phyloP scores from a whole-genome alignment of 2,888 invertebrate genomes.

The Hydropsyche betteni region DNA sequence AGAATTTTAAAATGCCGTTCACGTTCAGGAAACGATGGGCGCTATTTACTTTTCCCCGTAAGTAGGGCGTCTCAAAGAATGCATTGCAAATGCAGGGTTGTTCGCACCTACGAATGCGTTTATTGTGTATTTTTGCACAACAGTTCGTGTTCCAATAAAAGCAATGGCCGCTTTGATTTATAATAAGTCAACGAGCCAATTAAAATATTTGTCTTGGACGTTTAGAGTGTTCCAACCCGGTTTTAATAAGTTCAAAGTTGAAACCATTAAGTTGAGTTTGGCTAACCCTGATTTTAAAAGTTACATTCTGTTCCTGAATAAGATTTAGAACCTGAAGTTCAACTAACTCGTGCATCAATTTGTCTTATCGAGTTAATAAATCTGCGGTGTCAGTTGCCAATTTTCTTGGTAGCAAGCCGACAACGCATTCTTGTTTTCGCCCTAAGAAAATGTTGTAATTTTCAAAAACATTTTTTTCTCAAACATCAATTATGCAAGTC shows the following conservation, averaged over 20 bases:
- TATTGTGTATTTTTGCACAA: too few species aligned
- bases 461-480: not conserved
- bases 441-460: slow-evolving; percentile 7
- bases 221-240: too few species aligned
- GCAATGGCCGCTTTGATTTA: too few species aligned
- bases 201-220: too few species aligned
- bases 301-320: slow-evolving; percentile 19
- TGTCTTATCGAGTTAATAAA: slow-evolving; percentile 49
- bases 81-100: slow-evolving; percentile 15
- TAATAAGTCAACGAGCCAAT: too few species aligned
- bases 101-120: not conserved
- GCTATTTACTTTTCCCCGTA: slow-evolving; percentile 26
- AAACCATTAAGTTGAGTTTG: too few species aligned
- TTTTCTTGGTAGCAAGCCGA: slow-evolving; percentile 41
- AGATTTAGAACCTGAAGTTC: slow-evolving; percentile 39
- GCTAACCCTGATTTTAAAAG: slow-evolving; percentile 18
- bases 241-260: too few species aligned
- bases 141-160: too few species aligned
- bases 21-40: slow-evolving; percentile 21
- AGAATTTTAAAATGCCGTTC: slow-evolving; percentile 26
- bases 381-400: slow-evolving; percentile 50
- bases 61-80: slow-evolving; percentile 14
- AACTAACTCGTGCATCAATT: slow-evolving; percentile 48
- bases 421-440: slow-evolving; percentile 37
- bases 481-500: too few species aligned